Conservation (phyloP, 2,888 invertebrate species). For the Tridacna crocea region DNA sequence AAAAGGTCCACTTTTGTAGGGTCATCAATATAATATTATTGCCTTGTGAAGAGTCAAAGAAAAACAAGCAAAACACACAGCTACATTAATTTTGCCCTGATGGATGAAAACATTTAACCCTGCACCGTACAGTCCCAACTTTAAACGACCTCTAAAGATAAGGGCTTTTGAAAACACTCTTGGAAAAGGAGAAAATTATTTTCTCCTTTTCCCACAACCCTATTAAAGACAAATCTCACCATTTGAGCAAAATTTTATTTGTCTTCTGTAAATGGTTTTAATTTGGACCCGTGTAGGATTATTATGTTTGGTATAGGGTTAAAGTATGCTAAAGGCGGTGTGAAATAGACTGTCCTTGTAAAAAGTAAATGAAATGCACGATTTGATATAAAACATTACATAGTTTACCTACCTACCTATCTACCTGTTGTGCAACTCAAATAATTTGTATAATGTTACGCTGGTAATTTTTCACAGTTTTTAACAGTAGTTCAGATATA, state of each 20-base stretch:
- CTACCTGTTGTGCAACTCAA: no score
- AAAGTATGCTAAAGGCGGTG: background rate
- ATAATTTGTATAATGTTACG: no score
- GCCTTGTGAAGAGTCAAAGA: background rate
- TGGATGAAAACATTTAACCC: background rate
- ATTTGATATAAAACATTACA: background rate
- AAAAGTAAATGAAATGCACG: conserved; percentile 1
- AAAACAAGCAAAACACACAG: background rate
- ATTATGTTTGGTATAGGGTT: background rate
- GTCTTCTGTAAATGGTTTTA: background rate
- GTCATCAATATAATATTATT: background rate
- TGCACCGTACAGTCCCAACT: background rate
- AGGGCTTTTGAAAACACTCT: background rate
- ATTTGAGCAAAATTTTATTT: background rate
- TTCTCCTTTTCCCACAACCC: background rate
- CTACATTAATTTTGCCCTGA: background rate
- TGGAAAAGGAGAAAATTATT: background rate
- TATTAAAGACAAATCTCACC: background rate
- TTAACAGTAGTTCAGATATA: no score
- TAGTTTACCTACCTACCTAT: background rate
- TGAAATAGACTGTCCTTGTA: background rate
- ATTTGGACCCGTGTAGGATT: background rate
- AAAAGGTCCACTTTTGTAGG: background rate
- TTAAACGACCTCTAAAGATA: background rate
- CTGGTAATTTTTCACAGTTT: no score